Evolutionary conservation across 2,888 invertebrate genomes (phyloP).

Genomic region (Cantharis flavilabris): DNA sequence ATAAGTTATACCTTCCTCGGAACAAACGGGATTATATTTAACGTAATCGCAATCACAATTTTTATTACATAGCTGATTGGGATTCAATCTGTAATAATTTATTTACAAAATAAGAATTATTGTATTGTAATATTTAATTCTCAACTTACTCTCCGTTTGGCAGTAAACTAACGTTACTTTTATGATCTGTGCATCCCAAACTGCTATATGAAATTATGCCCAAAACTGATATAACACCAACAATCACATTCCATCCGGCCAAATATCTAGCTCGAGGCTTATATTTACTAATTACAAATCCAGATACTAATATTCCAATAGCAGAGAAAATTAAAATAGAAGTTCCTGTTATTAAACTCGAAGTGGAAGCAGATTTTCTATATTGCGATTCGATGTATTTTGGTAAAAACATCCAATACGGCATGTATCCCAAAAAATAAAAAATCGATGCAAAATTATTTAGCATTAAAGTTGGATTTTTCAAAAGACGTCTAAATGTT

Average conservation of each 20-base stretch:
- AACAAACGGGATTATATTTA: slow-evolving; percentile 75
- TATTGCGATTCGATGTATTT: slow-evolving; percentile 85
- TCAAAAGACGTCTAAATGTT: slow-evolving; percentile 66
- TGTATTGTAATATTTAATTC: not conserved
- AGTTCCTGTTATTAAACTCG: slow-evolving; percentile 75
- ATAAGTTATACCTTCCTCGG: slow-evolving; percentile 67
- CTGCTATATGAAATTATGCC: slow-evolving; percentile 69
- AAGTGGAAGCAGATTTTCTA: slow-evolving; percentile 73
- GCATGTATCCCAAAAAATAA: slow-evolving; percentile 73
- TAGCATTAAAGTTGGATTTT: slow-evolving; percentile 71
- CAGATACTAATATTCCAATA: slow-evolving; percentile 69
- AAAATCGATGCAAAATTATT: slow-evolving; percentile 76
- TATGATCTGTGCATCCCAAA: slow-evolving; percentile 68
- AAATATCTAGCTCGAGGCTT: slow-evolving; percentile 69
- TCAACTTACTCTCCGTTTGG: slow-evolving; percentile 50
- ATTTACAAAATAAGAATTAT: not conserved
- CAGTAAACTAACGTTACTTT: slow-evolving; percentile 56
- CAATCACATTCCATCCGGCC: slow-evolving; percentile 71
- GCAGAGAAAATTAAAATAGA: slow-evolving; percentile 73
- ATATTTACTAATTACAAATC: slow-evolving; percentile 67
- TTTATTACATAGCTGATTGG: slow-evolving; percentile 62
- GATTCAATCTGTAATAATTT: slow-evolving; percentile 50
- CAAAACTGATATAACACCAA: slow-evolving; percentile 65
- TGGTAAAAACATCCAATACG: slow-evolving; percentile 80
- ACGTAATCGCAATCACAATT: slow-evolving; percentile 72